Base-by-base conservation (phyloP, 2,113 vertebrate genomes). In the Haliaeetus leucogaster region DNA sequence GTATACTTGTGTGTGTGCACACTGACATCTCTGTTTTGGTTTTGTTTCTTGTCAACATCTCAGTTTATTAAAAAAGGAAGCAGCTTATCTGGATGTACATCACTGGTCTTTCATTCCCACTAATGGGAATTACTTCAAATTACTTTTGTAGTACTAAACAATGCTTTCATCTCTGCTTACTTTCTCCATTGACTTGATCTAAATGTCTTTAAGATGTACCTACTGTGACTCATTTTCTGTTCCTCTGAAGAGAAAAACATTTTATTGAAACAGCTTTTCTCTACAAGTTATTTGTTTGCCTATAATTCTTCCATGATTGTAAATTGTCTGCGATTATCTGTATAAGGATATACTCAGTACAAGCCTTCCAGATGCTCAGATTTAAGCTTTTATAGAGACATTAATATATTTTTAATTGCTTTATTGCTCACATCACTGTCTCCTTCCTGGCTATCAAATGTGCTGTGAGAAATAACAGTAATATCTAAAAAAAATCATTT, bases 41-140 rank as follows among this genome's bases (percentile, higher is more conserved):
- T 74, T 62, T 79, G 36, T 79, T 77, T 76, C 83, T 80, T 50
- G 67, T 56, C 72, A 93, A 72, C 52, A 77, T 77, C 29, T 84
- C 67, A 11, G 26, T 77, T 87, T 87, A 61, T 77, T 84, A 47
- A 29, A 59, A 70, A 86, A 68, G 43, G 48, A 71, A 68, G 40
- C 48, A 73, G 30, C 45, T 94, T 95, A 77, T 83, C 89, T 83
- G 63, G 36, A 20, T 93, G 34, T 34, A 10, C 67, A 91, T 91
- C 83, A 30, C 72, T 71, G 29, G 12, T 65, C 76, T 79, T 74
- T 42, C 10, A 22, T 91, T 95, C 43, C 32, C 20, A 27, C 61
- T 88, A 85, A 82, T 85, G 82, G 82, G 25, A 86, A 80, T 95
- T n/a, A 85, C n/a, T 88, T 80, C 43, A 52, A 82, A 82, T 95